A percentile compares a stretch with the other conserved stretches of the same genome.
Conservation (phyloP, 2,797 vertebrate genomes). For the Diplodus sargus region DNA sequence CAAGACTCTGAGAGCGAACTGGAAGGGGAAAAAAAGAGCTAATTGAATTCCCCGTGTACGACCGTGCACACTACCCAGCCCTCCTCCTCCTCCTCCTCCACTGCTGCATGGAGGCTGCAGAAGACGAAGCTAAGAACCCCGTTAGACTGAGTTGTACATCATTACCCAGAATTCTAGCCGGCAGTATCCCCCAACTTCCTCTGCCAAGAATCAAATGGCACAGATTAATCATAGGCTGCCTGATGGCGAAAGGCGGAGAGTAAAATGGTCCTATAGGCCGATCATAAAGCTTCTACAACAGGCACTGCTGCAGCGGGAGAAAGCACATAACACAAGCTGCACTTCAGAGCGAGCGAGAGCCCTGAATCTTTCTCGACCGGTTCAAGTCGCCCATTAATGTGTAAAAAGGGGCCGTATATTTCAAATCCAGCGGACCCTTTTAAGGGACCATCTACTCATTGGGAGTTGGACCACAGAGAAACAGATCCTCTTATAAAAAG, state of each 20-base stretch:
- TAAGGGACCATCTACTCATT: neutral
- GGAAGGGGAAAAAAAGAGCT: constrained; percentile 27
- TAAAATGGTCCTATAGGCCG: constrained; percentile 38
- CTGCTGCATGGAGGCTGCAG: constrained; percentile 46
- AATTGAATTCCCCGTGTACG: constrained; percentile 71
- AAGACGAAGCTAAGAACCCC: constrained; percentile 53
- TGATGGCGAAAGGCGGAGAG: constrained; percentile 49
- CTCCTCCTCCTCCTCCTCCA: neutral
- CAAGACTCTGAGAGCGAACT: constrained; percentile 38
- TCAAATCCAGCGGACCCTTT: neutral
- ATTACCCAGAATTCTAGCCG: constrained; percentile 74
- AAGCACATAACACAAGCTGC: constrained; percentile 6
- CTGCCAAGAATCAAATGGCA: constrained; percentile 75
- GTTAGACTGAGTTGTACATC: constrained; percentile 71
- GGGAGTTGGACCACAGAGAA: neutral
- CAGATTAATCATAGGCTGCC: constrained; percentile 75
- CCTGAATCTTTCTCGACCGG: neutral
- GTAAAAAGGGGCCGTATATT: neutral
- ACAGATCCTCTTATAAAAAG: neutral
- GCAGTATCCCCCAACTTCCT: constrained; percentile 71
- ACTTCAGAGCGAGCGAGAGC: constrained; percentile 5
- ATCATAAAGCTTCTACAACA: constrained; percentile 27
- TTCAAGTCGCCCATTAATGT: neutral
- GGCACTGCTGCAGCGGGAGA: neutral
- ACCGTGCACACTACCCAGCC: constrained; percentile 32